Percentiles rank a stretch among this genome's conserved stretches.
Conservation (phyloP, 1,140 invertebrate species). For the Tenebrio molitor region DNA sequence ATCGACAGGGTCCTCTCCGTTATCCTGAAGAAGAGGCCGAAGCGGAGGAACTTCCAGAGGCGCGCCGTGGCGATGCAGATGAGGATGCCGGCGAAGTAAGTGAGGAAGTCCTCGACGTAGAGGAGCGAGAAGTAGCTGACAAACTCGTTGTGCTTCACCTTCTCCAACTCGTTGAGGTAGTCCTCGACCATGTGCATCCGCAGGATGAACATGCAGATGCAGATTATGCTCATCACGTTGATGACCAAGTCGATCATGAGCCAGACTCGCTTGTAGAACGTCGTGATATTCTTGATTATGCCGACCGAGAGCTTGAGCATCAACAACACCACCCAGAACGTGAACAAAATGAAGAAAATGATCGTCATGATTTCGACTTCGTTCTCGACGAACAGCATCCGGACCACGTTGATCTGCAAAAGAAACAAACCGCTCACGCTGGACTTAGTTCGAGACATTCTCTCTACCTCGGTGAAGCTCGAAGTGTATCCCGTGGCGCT, state of each 20-base stretch:
- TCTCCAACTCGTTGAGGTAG: slow-evolving; percentile 42
- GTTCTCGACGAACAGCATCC: slow-evolving; percentile 30
- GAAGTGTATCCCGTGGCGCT: slow-evolving; percentile 51
- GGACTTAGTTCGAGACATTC: neutral
- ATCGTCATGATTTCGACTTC: slow-evolving; percentile 13
- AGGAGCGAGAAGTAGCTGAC: slow-evolving; percentile 57
- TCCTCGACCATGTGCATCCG: slow-evolving; percentile 24
- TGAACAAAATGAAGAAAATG: slow-evolving; percentile 26
- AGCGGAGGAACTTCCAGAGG: slow-evolving; percentile 56
- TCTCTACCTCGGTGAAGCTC: slow-evolving; percentile 44
- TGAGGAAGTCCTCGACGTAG: slow-evolving; percentile 47
- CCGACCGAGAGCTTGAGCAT: slow-evolving; percentile 12
- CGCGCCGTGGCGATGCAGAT: slow-evolving; percentile 55
- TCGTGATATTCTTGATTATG: slow-evolving; percentile 5
- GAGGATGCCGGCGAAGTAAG: slow-evolving; percentile 47
- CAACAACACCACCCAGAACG: slow-evolving; percentile 8
- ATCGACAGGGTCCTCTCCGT: slow-evolving; percentile 53
- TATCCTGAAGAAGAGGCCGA: slow-evolving; percentile 53
- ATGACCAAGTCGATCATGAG: slow-evolving; percentile 45
- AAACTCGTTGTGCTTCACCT: slow-evolving; percentile 55
- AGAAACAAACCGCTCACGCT: neutral
- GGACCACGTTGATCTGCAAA: neutral
- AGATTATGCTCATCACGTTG: slow-evolving; percentile 40
- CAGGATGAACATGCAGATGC: slow-evolving; percentile 12
- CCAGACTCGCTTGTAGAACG: slow-evolving; percentile 44